These are phyloP conservation scores for Boulengeromyrus knoepffleri DNA, from an alignment of 2,113 vertebrate species.

Conservation along the genomic window DNA sequence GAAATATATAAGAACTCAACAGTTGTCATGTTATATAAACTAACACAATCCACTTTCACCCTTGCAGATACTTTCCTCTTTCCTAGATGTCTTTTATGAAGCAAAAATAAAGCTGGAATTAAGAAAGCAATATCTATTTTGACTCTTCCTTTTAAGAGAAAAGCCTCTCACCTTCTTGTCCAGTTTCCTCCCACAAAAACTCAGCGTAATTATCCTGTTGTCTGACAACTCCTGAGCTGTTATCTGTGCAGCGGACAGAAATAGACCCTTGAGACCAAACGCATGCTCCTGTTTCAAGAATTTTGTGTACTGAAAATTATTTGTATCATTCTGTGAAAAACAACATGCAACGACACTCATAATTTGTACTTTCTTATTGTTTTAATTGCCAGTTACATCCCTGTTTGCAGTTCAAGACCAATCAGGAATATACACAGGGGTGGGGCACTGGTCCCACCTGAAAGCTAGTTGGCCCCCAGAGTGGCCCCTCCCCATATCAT, in stretches of 20 bases:
- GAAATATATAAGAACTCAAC: neutral
- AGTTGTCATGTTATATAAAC: neutral
- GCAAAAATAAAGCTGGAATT: too few relatives aligned
- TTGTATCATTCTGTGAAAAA: neutral
- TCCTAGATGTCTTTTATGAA: neutral
- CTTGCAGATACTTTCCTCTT: neutral
- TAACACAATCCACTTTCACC: neutral
- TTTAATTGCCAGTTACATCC: neutral
- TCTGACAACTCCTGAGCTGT: conserved; percentile 94
- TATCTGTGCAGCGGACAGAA: conserved; percentile 63
- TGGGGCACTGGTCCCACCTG: neutral
- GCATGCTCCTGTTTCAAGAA: neutral
- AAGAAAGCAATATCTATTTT: neutral
- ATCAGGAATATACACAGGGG: neutral
- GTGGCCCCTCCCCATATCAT: neutral
- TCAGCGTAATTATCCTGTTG: conserved; percentile 93
- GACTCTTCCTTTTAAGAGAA: neutral
- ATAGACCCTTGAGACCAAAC: conserved; percentile 17
- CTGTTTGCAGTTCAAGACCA: neutral
- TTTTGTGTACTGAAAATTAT: neutral
- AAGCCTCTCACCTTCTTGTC: conserved; percentile 85
- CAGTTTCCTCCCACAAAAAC: conserved; percentile 86
- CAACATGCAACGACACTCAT: neutral
- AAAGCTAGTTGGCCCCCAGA: neutral
- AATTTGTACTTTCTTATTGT: neutral